A percentile compares a stretch with the other conserved stretches of the same genome.
Evolutionary conservation across 2,113 vertebrate species (phyloP).

Genomic region (Salminus brasiliensis): DNA sequence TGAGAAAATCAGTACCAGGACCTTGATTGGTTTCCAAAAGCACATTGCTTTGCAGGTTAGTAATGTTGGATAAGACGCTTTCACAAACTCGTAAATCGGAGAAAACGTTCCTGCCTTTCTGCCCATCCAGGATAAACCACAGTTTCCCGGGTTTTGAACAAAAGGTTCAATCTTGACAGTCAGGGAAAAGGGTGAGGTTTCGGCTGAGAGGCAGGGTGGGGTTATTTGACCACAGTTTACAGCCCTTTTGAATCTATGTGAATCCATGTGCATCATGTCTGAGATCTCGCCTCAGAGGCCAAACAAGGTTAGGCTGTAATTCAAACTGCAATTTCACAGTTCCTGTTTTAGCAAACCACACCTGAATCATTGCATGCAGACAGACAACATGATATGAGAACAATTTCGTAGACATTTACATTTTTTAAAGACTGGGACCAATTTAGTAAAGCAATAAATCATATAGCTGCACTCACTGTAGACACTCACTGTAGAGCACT

Average conservation of each 20-base stretch:
- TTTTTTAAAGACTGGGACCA: not conserved
- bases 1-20: constrained; percentile 26
- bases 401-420: not conserved
- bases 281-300: constrained; percentile 9
- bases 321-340: constrained; percentile 5
- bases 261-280: not conserved
- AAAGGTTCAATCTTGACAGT: not conserved
- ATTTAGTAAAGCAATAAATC: not conserved
- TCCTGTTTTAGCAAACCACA: constrained; percentile 16
- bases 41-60: not conserved
- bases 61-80: not conserved
- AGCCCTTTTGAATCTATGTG: not conserved
- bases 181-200: not conserved
- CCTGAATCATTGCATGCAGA: constrained; percentile 2
- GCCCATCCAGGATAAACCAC: not conserved
- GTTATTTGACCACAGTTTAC: not conserved
- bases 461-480: too few relatives aligned
- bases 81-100: not conserved
- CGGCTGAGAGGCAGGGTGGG: not conserved
- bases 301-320: constrained; percentile 6
- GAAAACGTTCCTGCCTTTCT: not conserved
- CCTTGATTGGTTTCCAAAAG: not conserved
- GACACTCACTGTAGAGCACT: too few relatives aligned
- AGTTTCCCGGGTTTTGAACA: not conserved
- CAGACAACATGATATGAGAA: not conserved